A percentile compares a stretch with the other conserved stretches of the same genome.
Conservation (phyloP, 2,888 invertebrate species). For the Drosophila suboccidentalis region DNA sequence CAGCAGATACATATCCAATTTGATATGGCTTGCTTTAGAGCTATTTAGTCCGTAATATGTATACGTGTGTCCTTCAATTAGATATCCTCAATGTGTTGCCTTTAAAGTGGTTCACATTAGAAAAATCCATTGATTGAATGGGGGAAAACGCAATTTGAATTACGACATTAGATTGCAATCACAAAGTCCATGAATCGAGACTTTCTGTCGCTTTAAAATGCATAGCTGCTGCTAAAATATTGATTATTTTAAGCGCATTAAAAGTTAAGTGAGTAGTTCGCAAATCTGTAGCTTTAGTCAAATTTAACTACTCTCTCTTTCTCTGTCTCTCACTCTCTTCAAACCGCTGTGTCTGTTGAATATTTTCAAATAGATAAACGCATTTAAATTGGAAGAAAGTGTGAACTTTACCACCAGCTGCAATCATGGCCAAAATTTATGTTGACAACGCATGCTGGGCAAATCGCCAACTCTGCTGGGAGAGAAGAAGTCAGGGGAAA, state of each 20-base stretch:
- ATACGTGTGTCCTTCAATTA: not conserved
- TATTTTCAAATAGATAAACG: constrained; percentile 65
- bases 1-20: constrained; percentile 15
- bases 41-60: not conserved
- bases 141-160: not conserved
- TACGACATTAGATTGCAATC: not conserved
- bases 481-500: not conserved
- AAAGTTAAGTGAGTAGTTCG: not conserved
- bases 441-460: constrained; percentile 70
- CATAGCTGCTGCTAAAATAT: not conserved
- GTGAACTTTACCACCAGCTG: constrained; percentile 64
- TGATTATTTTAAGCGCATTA: constrained; percentile 19
- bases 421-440: constrained; percentile 65
- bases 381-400: constrained; percentile 68
- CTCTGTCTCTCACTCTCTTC: not conserved
- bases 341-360: constrained; percentile 37
- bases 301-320: not conserved
- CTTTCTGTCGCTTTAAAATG: not conserved
- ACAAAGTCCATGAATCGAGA: not conserved
- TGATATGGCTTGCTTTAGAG: not conserved
- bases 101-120: too few relatives aligned
- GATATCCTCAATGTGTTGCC: not conserved
- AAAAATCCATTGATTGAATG: constrained; percentile 14
- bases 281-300: constrained; percentile 12
- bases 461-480: constrained; percentile 38